phyloP scores from a whole-genome alignment of 2,113 vertebrate species.

The Aldabrachelys gigantea region DNA sequence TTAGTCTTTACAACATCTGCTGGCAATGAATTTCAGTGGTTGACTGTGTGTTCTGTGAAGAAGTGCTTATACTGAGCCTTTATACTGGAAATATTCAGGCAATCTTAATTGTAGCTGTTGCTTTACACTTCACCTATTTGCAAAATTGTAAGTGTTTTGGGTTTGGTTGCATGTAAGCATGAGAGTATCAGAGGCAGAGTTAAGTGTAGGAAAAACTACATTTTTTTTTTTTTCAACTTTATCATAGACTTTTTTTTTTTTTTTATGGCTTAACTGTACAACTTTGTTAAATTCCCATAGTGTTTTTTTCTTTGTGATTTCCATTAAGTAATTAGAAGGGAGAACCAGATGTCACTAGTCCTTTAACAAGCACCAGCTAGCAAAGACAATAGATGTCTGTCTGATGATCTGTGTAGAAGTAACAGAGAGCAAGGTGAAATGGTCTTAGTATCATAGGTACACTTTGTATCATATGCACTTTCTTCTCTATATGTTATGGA shows the following conservation, averaged over 20 bases:
- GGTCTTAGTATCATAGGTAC: not conserved
- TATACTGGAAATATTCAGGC: not conserved
- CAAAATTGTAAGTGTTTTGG: not conserved
- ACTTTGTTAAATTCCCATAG: not conserved
- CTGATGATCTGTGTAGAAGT: not conserved
- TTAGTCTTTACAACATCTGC: too few relatives aligned
- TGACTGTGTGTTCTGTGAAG: too few relatives aligned
- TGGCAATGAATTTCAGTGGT: too few relatives aligned
- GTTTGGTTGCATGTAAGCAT: not conserved
- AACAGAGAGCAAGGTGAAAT: not conserved
- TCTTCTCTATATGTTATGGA: not conserved
- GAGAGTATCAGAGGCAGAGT: not conserved
- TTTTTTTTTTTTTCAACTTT: not conserved
- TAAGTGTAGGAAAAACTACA: not conserved
- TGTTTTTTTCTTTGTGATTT: not conserved
- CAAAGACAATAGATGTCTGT: not conserved
- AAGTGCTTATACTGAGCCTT: not conserved
- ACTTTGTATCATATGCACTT: not conserved
- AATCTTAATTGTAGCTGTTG: not conserved
- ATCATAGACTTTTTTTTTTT: not conserved
- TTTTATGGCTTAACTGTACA: not conserved
- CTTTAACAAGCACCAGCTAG: not conserved
- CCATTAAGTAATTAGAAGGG: not conserved
- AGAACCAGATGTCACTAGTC: not conserved
- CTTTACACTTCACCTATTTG: not conserved